Conservation (phyloP, 2,113 vertebrate species). For the Dolichallabes microphthalmus region DNA sequence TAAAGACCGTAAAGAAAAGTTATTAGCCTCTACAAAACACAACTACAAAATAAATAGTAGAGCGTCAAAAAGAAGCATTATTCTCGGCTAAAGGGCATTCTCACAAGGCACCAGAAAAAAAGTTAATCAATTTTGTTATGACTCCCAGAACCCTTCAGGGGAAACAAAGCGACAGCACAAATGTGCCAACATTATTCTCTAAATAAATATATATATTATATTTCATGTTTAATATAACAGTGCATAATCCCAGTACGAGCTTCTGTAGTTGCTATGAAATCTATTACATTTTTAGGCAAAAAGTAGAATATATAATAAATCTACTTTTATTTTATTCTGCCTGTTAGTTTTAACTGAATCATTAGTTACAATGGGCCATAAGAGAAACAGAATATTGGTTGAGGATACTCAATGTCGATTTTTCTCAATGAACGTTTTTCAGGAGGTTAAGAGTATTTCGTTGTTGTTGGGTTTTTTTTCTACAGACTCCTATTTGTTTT, state of each 20-base stretch:
- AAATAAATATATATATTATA: too few species aligned
- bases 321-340: not conserved
- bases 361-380: not conserved
- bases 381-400: not conserved
- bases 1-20: not conserved
- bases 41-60: not conserved
- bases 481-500: not conserved
- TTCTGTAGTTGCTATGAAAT: not conserved
- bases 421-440: not conserved
- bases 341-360: not conserved
- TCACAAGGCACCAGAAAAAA: constrained; percentile 3
- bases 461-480: too few species aligned
- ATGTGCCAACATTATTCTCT: not conserved
- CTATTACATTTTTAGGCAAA: not conserved
- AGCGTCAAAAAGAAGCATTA: not conserved
- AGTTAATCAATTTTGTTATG: not conserved
- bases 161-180: not conserved
- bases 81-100: not conserved
- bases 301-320: not conserved
- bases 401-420: not conserved
- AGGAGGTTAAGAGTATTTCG: not conserved
- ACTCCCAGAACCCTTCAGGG: not conserved
- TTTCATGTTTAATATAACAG: too few species aligned
- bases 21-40: not conserved
- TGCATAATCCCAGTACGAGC: not conserved